Percentiles rank a stretch among this genome's conserved stretches.
Evolutionary conservation across 1,140 invertebrate genomes (phyloP).

Genomic region (Drosophila tropicalis): DNA sequence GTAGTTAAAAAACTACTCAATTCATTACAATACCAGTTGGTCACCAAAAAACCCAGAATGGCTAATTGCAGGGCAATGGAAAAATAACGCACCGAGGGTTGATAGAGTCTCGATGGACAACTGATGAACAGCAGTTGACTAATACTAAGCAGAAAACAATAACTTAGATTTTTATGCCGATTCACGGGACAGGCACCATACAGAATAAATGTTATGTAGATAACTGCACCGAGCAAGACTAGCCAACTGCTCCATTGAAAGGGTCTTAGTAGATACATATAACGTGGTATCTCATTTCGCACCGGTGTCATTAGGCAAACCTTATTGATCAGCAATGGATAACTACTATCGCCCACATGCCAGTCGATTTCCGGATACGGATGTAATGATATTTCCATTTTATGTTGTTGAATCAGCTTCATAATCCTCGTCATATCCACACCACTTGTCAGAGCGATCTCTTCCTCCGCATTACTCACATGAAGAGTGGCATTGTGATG

Average conservation of each 20-base stretch:
- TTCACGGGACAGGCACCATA: conserved; percentile 38
- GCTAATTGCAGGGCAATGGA: conserved; percentile 56
- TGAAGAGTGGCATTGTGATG: conserved; percentile 62
- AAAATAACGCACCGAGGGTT: conserved; percentile 56
- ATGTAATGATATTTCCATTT: conserved; percentile 67
- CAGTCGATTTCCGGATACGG: conserved; percentile 56
- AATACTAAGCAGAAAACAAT: neutral
- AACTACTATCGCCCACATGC: conserved; percentile 63
- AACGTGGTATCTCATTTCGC: conserved; percentile 63
- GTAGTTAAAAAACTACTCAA: conserved; percentile 68
- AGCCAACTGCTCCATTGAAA: conserved; percentile 59
- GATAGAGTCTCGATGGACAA: conserved; percentile 32
- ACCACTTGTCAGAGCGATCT: conserved; percentile 33
- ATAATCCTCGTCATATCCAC: conserved; percentile 67
- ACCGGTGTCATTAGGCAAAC: conserved; percentile 73
- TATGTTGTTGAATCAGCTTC: conserved; percentile 35
- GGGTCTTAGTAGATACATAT: conserved; percentile 64
- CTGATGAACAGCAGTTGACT: conserved; percentile 54
- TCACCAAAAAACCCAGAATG: conserved; percentile 68
- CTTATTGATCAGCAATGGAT: conserved; percentile 61
- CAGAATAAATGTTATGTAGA: conserved; percentile 50
- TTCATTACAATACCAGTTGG: conserved; percentile 64
- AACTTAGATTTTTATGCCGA: conserved; percentile 42
- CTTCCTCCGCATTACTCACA: conserved; percentile 52
- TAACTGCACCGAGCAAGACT: conserved; percentile 42